Conservation (phyloP, 1,140 invertebrate genomes). For the Hylaeus anthracinus region DNA sequence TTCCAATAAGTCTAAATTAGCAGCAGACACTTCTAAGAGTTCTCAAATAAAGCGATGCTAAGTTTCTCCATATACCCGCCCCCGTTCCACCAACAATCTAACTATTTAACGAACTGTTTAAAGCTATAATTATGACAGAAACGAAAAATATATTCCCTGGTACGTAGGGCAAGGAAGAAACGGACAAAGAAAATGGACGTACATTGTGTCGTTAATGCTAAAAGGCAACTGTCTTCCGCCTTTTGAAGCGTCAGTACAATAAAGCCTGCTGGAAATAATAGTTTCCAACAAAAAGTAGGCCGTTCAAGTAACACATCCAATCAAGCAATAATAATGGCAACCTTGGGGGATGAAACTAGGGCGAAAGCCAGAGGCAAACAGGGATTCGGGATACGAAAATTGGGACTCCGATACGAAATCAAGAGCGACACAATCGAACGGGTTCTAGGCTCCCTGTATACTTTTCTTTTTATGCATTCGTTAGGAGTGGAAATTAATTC, state of each 20-base stretch:
- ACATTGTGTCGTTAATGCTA: slow-evolving; percentile 22
- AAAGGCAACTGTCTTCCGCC: slow-evolving; percentile 34
- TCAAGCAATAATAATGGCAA: slow-evolving; percentile 42
- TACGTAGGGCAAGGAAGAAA: not conserved
- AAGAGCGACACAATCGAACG: not conserved
- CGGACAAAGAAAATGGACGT: not conserved
- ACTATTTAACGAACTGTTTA: too few species aligned
- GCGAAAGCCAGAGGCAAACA: slow-evolving; percentile 9
- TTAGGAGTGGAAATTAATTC: not conserved
- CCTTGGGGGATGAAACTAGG: slow-evolving; percentile 37
- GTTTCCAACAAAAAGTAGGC: slow-evolving; percentile 35
- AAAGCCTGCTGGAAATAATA: slow-evolving; percentile 36
- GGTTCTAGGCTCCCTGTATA: not conserved
- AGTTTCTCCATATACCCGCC: too few species aligned
- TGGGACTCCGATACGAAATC: slow-evolving; percentile 34
- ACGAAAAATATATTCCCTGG: not conserved
- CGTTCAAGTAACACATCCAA: slow-evolving; percentile 42
- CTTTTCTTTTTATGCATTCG: not conserved
- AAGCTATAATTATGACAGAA: too few species aligned
- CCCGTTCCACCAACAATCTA: too few species aligned
- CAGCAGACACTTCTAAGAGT: too few species aligned
- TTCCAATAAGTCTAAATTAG: too few species aligned
- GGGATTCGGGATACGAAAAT: slow-evolving; percentile 32
- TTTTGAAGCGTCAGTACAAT: slow-evolving; percentile 24
- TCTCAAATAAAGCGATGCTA: too few species aligned